These are phyloP conservation scores for Parnassius apollo DNA, from an alignment of 2,888 invertebrate species.

Conservation along the genomic window DNA sequence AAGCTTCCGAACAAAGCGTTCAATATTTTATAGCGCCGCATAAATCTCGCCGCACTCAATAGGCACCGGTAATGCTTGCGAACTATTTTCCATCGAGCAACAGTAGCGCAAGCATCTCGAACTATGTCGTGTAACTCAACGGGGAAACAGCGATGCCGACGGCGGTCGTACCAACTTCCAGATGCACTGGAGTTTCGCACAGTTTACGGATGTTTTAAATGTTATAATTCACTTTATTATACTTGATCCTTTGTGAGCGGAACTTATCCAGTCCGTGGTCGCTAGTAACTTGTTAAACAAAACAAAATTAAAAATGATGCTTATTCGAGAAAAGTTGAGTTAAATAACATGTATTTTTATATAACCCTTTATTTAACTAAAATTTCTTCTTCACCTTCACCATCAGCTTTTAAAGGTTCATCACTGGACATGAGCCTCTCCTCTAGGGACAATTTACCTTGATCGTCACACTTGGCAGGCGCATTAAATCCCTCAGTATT, in stretches of 20 bases:
- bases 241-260: slow-evolving; percentile 3
- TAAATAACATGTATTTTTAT: neutral
- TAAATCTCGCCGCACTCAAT: slow-evolving; percentile 23
- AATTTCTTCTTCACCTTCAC: too few relatives aligned
- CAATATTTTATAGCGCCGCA: slow-evolving; percentile 19
- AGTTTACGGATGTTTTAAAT: slow-evolving; percentile 21
- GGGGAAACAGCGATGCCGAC: slow-evolving; percentile 6
- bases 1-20: slow-evolving; percentile 10
- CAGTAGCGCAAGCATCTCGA: slow-evolving; percentile 14
- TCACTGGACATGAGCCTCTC: too few relatives aligned
- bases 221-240: slow-evolving; percentile 16
- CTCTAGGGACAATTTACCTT: too few relatives aligned
- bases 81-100: slow-evolving; percentile 17
- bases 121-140: slow-evolving; percentile 18
- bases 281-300: neutral
- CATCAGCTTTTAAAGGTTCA: too few relatives aligned
- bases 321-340: neutral
- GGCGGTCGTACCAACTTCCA: slow-evolving; percentile 17
- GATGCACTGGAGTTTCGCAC: slow-evolving; percentile 10
- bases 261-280: neutral
- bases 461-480: too few relatives aligned
- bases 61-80: slow-evolving; percentile 6
- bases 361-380: too few relatives aligned
- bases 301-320: neutral
- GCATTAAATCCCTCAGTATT: too few relatives aligned